Evolutionary conservation across 2,113 vertebrate species (phyloP), one percentile per base, ranked within the genome.

Genomic region (Ceyx cyanopectus): DNA sequence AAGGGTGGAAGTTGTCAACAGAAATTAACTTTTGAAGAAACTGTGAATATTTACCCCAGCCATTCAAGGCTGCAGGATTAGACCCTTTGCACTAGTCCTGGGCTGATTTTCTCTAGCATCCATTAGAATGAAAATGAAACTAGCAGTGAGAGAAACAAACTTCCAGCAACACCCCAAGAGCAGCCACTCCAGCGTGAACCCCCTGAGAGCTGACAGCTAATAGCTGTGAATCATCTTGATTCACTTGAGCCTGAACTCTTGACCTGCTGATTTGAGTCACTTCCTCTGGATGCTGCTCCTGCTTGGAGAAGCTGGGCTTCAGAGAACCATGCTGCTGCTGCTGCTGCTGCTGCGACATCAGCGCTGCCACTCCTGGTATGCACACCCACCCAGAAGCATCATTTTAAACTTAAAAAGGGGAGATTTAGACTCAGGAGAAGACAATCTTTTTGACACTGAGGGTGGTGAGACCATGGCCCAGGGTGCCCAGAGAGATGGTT

Each of bases 361-460:
- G 29, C 3, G 2, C 19, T 5, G 4, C 46, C 0, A 15, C 32
- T 57, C 30, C 56, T 2, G 19, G 20, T 16, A 60, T 12, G 1
- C 1, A 0, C 4, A 45, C 37, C 62, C 57, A 7, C 2, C 1
- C 7, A 7, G 17, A 7, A 51, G 56, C 27, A 2, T 11, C 61
- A 19, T 20, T 41, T 41, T 41, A 13, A 63, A 63, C 26, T 29
- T 50, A 12, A 50, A 29, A n/a, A 56, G 16, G 54, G 29, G 54
- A 56, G 54, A 56, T 63, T 63, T 29, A 29, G 37, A 63, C 37
- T 20, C 12, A 7, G 19, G 6, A 40, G 60, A 63, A n/a, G 17
- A n/a, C 6, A 29, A 5, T 18, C 30, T n/a, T 56, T 18, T n/a
- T 56, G 29, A 12, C 9, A 10, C 18, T 20, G 54, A 56, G 29